A percentile compares a stretch with the other conserved stretches of the same genome.
Evolutionary conservation across 2,113 vertebrate species (phyloP).

Genomic region (Nicator chloris): DNA sequence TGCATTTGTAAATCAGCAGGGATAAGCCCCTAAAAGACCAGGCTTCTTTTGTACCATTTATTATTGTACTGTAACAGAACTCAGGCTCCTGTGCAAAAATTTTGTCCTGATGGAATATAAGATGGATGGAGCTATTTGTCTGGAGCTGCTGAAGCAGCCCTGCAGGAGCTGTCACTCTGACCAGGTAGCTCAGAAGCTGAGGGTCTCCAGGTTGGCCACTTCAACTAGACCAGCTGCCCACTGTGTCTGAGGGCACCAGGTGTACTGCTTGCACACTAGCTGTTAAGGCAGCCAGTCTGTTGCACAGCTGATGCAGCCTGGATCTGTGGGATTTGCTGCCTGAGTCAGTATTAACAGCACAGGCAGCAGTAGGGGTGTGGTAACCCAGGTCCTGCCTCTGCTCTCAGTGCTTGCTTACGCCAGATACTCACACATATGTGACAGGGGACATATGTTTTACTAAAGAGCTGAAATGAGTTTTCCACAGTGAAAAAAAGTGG

Average conservation of each 20-base stretch:
- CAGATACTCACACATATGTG: neutral
- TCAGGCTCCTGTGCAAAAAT: neutral
- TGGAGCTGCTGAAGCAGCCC: neutral
- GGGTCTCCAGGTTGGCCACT: neutral
- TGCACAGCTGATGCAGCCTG: neutral
- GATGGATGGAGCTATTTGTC: neutral
- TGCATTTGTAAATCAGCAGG: neutral
- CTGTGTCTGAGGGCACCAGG: neutral
- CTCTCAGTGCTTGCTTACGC: neutral
- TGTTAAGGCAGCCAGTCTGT: neutral
- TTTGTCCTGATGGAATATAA: neutral
- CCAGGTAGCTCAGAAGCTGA: neutral
- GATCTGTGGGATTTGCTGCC: neutral
- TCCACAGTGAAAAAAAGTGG: neutral
- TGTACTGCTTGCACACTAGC: fast-evolving
- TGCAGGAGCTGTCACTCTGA: neutral
- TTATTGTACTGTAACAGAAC: neutral
- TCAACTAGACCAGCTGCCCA: neutral
- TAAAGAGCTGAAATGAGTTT: neutral
- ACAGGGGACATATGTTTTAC: neutral
- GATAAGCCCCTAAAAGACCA: neutral
- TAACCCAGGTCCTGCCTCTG: neutral
- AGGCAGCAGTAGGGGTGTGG: neutral
- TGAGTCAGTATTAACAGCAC: neutral
- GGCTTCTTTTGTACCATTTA: neutral